Conservation (phyloP, 2,797 vertebrate species). For the Mormyrops attenuatus region DNA sequence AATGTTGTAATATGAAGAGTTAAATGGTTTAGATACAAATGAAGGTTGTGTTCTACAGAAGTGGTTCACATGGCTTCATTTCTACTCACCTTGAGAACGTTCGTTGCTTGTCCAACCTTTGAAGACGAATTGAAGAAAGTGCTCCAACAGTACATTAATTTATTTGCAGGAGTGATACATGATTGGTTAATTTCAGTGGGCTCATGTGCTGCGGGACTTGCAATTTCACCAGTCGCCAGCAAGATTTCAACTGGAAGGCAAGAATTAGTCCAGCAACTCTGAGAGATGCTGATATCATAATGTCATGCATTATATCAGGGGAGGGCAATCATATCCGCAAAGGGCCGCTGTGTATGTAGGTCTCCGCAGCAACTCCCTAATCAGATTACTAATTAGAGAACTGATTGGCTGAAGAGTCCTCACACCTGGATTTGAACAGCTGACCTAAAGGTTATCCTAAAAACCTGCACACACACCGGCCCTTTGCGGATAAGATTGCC, state of each 20-base stretch:
- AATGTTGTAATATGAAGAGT: neutral
- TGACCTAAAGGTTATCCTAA: neutral
- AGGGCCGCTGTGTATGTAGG: neutral
- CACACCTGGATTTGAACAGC: neutral
- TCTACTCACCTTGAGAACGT: neutral
- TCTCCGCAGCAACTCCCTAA: neutral
- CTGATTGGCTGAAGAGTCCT: neutral
- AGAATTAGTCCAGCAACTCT: neutral
- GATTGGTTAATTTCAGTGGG: neutral
- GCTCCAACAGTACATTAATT: neutral
- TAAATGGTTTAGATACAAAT: neutral
- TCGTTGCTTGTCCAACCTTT: neutral
- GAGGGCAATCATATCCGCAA: neutral
- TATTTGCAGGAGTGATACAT: neutral
- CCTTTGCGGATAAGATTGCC: neutral
- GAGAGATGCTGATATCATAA: neutral
- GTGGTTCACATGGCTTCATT: neutral
- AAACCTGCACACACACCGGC: neutral
- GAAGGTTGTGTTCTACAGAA: neutral
- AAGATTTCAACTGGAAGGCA: neutral
- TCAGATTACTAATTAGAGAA: neutral
- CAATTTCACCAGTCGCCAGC: neutral
- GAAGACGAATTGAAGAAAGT: neutral
- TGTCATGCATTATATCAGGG: neutral
- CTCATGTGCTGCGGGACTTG: neutral